Evolutionary conservation across 2,888 invertebrate genomes (phyloP).

Genomic region (Eilema caniola): DNA sequence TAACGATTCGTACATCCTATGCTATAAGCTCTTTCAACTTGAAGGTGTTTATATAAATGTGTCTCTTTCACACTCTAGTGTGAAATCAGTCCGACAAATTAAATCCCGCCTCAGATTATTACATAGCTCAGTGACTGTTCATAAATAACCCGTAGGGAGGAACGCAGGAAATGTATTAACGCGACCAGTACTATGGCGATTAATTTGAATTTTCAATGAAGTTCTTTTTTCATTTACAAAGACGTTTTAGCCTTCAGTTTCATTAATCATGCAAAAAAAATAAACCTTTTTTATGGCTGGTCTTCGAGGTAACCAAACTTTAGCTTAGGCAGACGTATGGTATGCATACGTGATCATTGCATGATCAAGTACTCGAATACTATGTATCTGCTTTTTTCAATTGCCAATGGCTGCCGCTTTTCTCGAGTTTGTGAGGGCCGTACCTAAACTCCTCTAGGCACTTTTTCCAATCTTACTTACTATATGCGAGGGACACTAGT

Average conservation of each 20-base stretch:
- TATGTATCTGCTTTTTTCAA: no score
- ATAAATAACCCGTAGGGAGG: slow-evolving; percentile 87
- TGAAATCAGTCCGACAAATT: slow-evolving; percentile 91
- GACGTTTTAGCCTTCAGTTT: neutral
- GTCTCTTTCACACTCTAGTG: slow-evolving; percentile 79
- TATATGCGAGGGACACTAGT: neutral
- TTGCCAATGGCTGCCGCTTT: no score
- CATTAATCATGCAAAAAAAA: neutral
- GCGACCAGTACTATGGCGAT: slow-evolving; percentile 53
- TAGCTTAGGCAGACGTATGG: no score
- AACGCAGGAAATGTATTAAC: slow-evolving; percentile 62
- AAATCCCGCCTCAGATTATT: slow-evolving; percentile 91
- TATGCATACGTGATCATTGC: no score
- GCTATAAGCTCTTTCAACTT: slow-evolving; percentile 51
- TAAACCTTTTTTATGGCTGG: no score
- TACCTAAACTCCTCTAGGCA: no score
- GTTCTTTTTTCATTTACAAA: slow-evolving; percentile 27
- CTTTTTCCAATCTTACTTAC: no score
- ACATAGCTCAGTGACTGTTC: slow-evolving; percentile 91
- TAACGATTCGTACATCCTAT: slow-evolving; percentile 68
- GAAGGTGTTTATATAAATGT: slow-evolving; percentile 25
- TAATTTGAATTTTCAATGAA: slow-evolving; percentile 53
- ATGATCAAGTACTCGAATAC: no score
- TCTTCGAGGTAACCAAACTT: no score
- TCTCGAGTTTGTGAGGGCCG: no score